Base-by-base conservation (phyloP, 2,113 vertebrate species). In the Callionymus lyra region DNA sequence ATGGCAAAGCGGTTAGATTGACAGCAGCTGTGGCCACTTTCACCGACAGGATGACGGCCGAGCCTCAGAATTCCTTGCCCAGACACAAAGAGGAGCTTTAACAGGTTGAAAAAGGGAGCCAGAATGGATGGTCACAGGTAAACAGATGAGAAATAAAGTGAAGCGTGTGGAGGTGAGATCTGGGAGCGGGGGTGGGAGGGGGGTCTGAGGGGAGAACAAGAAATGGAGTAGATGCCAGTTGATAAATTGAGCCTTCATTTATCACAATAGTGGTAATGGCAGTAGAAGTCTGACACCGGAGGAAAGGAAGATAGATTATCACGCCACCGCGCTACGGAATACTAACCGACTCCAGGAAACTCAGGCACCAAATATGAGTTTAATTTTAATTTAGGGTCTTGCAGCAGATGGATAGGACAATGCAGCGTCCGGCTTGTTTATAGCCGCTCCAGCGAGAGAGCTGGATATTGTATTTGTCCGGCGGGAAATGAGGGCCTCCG, bases 181-280 rank as follows among this genome's bases (percentile, higher is more conserved):
- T 43, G 21, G 52, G 36, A 51, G 53, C 10, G 44, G 53, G 50
- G 62, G n/a, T n/a, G n/a, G 49, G 1, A 21, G 54, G 35, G 42
- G 52, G 41, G 47, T 27, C 34, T 5, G 35, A 47, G 16, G 40
- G 40, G 53, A 53, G 47, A 44, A 46, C 16, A 39, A 60, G 41
- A 60, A 50, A 65, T 59, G 0, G 66, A 75, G 64, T 36, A 3
- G 41, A 44, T 54, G 48, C 44, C 2, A 45, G 63, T 62, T 77
- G 70, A 79, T 76, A 54, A 74, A 77, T 79, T 69, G 77, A 77
- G 74, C 55, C 55, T 77, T 69, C 74, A 78, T 81, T 76, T 67
- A 76, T 81, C 68, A 72, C 76, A 72, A 68, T 74, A 68, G 63
- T 48, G 54, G 56, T 60, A 72, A 72, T 48, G 59, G 68, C 64